Percentiles rank a stretch among this genome's conserved stretches.
Conservation (phyloP, 1,140 invertebrate species). For the Eriocheir sinensis region DNA sequence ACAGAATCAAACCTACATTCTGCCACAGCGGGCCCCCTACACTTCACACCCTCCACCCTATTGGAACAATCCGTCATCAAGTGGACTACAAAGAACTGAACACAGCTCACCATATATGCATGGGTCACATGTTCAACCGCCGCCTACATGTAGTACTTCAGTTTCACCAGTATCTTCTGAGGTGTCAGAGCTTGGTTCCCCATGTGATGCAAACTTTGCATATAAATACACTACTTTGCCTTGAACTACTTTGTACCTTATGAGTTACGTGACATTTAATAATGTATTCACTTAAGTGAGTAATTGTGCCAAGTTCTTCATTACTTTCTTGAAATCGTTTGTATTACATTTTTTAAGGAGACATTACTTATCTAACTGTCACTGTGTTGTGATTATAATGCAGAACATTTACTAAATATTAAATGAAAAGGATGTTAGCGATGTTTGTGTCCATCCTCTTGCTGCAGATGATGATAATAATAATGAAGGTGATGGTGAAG, state of each 20-base stretch:
- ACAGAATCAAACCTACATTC: conserved; percentile 46
- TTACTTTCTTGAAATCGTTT: neutral
- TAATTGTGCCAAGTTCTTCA: neutral
- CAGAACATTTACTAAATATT: neutral
- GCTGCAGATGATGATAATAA: neutral
- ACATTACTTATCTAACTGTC: neutral
- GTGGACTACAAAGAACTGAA: neutral
- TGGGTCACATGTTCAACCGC: conserved; percentile 49
- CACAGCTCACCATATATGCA: conserved; percentile 28
- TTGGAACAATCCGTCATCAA: neutral
- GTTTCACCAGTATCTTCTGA: conserved; percentile 16
- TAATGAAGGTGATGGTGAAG: neutral
- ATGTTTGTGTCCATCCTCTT: neutral
- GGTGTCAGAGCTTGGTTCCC: conserved; percentile 19
- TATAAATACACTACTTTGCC: conserved; percentile 23
- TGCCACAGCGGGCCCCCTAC: conserved; percentile 25
- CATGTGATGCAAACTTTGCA: conserved; percentile 31
- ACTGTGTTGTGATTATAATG: conserved; percentile 29
- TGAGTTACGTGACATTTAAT: neutral
- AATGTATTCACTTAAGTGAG: neutral
- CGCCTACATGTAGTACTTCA: neutral
- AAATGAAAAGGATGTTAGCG: neutral
- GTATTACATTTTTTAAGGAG: neutral
- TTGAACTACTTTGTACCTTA: conserved; percentile 6
- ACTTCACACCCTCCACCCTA: conserved; percentile 2